Evolutionary conservation across 1,140 invertebrate species (phyloP), one percentile per base, ranked within the genome.

Genomic region (Globodera ellingtonae): DNA sequence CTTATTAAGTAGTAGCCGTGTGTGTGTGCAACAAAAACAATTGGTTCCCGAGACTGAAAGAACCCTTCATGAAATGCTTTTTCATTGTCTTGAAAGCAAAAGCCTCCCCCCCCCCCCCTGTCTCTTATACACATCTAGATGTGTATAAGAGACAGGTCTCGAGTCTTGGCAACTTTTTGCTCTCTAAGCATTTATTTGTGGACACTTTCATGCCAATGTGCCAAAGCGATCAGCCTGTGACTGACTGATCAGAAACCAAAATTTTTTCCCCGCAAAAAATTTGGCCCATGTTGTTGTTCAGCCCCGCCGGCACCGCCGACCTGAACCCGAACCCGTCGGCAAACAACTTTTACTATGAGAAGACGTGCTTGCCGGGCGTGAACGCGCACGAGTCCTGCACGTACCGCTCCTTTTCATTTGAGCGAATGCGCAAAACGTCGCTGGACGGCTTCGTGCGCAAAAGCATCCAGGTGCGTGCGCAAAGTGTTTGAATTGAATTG

Each of bases 281-380:
- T 75, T 66, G 18, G 46, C 66, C 44, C 35, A 2, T 35, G 1
- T 35, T 35, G 24, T 0, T 24, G 52, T 77, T 35, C 47, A 87
- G 77, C 66, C 83, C 82, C 65, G 82, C 83, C 48, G 87, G 86
- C 9, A 81, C 85, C 21, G 85, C 85, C 74, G 79, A 88, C 47
- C 78, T 88, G 56, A 86, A 88, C 52, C 84, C 88, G 13, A 89
- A 89, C 73, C 87, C 87, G 46, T 87, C 85, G 35, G 87, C 87
- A 46, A 89, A 89, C 82, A 89, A 89, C 75, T 89, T 89, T 80
- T 89, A 89, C 82, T 89, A 89, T 67, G 87, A 89, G 80, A 89
- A 89, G 81, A 89, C 87, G 59, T 89, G 87, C 74, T 75, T 89
- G 59, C 87, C 87, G 50, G 86, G 81, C 47, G 87, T 89, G 8